These are phyloP conservation scores for Lagopus muta DNA, from an alignment of 2,113 vertebrate genomes.

Conservation along the genomic window DNA sequence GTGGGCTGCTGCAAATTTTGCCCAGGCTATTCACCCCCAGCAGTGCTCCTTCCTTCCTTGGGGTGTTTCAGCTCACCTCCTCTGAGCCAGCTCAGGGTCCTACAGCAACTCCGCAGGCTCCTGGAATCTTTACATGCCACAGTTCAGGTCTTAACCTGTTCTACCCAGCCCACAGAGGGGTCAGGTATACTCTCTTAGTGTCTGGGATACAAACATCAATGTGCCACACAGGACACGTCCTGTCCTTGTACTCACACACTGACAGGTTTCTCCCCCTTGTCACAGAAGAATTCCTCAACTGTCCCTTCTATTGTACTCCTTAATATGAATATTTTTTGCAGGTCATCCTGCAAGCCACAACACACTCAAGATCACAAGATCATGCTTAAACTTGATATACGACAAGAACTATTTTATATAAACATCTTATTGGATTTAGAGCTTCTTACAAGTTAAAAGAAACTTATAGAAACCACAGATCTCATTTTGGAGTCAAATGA, in stretches of 20 bases:
- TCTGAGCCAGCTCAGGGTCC: rapidly evolving
- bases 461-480: not conserved
- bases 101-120: not conserved
- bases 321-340: not conserved
- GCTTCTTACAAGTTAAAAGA: not conserved
- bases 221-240: not conserved
- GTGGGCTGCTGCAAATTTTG: rapidly evolving
- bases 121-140: rapidly evolving
- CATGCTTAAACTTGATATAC: not conserved
- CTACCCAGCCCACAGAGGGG: rapidly evolving
- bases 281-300: not conserved
- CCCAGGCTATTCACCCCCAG: not conserved
- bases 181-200: not conserved
- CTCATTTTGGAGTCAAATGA: not conserved
- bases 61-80: not conserved
- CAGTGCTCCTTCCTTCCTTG: not conserved
- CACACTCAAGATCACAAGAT: not conserved
- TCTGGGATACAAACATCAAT: not conserved
- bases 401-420: not conserved
- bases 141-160: not conserved
- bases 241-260: rapidly evolving
- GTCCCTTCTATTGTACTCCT: not conserved
- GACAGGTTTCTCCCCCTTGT: not conserved
- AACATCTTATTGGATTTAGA: not conserved
- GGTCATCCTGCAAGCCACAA: not conserved